A percentile compares a stretch with the other conserved stretches of the same genome.
These are phyloP conservation scores for Nylanderia fulva DNA, from an alignment of 1,140 invertebrate genomes.

Conservation along the genomic window DNA sequence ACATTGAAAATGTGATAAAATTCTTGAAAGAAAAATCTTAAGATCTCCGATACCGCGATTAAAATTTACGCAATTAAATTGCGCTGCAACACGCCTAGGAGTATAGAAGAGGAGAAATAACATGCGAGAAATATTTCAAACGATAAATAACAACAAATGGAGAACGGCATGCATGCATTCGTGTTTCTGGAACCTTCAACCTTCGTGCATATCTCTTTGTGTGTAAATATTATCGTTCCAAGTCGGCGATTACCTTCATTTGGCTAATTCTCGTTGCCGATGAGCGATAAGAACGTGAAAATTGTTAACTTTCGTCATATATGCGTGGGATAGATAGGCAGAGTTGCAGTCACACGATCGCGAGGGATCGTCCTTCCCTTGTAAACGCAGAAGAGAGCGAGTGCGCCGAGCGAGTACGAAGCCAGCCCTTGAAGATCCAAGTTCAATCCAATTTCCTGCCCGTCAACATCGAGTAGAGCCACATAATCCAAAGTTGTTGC, in stretches of 20 bases:
- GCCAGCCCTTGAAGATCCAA: constrained; percentile 39
- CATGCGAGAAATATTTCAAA: neutral
- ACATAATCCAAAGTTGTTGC: neutral
- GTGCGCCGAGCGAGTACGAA: constrained; percentile 40
- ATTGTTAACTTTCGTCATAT: constrained; percentile 66
- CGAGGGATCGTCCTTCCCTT: constrained; percentile 13
- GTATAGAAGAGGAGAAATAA: neutral
- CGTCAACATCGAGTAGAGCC: neutral
- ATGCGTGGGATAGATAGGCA: constrained; percentile 51
- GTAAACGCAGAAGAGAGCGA: constrained; percentile 61
- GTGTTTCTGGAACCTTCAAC: constrained; percentile 23
- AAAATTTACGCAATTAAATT: neutral
- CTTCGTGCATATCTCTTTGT: neutral
- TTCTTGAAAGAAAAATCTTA: neutral
- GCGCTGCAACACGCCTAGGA: neutral
- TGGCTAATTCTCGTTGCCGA: constrained; percentile 68
- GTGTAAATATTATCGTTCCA: neutral
- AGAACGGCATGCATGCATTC: constrained; percentile 39
- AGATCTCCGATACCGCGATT: neutral
- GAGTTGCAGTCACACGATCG: constrained; percentile 52
- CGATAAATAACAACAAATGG: constrained; percentile 69
- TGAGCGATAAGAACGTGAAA: constrained; percentile 35
- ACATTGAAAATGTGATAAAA: neutral
- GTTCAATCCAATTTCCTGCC: neutral
- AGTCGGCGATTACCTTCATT: constrained; percentile 72